Evolutionary conservation across 2,797 vertebrate genomes (phyloP), one percentile per base, ranked within the genome.

Genomic region (Tokudaia tokunoshimensis): DNA sequence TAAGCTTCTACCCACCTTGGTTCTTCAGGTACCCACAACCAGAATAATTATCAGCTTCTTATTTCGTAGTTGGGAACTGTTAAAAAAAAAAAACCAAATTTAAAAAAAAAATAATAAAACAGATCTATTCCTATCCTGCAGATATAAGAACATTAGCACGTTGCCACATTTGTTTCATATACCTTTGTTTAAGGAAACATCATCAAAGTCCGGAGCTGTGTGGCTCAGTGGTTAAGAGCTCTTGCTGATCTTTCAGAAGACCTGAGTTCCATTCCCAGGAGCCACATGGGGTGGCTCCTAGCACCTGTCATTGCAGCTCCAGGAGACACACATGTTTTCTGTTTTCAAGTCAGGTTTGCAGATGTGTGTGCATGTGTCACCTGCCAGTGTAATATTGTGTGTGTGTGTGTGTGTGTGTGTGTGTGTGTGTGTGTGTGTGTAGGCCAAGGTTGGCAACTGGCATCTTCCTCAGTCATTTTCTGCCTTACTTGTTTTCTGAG

Each of bases 111-210:
- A 31, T 57, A 80, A 67, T 63, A 74, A 59, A 74, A 6, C 31
- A 65, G 4, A 72, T 52, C 63, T 5, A 37, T 79, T 78, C 17
- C 57, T 7, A 57, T 61, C 10, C 63, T 15, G 13, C n/a, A 50
- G 17, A 20, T 94, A 59, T 59, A 92, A 88, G 84, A n/a, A 84
- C 9, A 1, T 80, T 94, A 92, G 85, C 8, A 70, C 63, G 76
- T 84, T 95, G 24, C 24, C 29, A 31, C 79, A 37, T 91, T 91
- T 94, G 15, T 57, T 72, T 94, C 17, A 47, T 72, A 52, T 57
- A 14, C 83, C 13, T 89, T 74, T 86, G 26, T 87, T 92, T 91
- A 83, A 97, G 87, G 61, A 96, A 74, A 57, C 4, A 75, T 41
- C 59, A 89, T 59, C 78, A 81, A 6, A 37, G 8, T 44, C 41